Evolutionary conservation across 1,140 invertebrate genomes (phyloP).

Genomic region (Anadara kagoshimensis): DNA sequence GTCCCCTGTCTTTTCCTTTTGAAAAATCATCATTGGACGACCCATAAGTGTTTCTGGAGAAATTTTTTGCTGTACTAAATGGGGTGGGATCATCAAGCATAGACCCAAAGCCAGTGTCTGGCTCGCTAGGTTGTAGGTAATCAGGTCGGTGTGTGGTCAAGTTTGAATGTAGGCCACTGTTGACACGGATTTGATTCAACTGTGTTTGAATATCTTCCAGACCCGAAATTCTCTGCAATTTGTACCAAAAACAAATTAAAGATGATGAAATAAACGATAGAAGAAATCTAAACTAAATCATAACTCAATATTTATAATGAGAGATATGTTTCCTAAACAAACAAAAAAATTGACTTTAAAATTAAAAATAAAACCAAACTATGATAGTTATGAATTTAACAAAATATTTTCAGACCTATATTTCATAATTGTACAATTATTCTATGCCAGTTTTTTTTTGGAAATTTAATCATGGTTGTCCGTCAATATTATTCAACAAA

Average conservation of each 20-base stretch:
- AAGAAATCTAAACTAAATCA: background rate
- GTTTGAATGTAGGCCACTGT: slow-evolving; percentile 31
- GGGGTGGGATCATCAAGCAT: slow-evolving; percentile 47
- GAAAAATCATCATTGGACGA: slow-evolving; percentile 15
- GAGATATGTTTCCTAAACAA: too few species aligned
- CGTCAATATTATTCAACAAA: too few species aligned
- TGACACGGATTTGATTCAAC: slow-evolving; percentile 54
- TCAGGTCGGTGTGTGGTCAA: slow-evolving; percentile 24
- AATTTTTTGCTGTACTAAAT: background rate
- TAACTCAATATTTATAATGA: too few species aligned
- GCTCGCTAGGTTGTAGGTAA: slow-evolving; percentile 41
- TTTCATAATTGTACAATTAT: background rate
- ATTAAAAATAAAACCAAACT: too few species aligned
- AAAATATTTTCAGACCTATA: background rate
- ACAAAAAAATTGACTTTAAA: too few species aligned
- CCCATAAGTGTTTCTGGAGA: slow-evolving; percentile 2
- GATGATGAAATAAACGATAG: background rate
- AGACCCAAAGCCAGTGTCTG: slow-evolving; percentile 33
- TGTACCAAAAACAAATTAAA: background rate
- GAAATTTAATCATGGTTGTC: too few species aligned
- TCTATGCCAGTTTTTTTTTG: too few species aligned
- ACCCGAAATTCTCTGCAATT: slow-evolving; percentile 59
- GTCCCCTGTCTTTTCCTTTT: slow-evolving; percentile 3
- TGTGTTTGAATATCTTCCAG: slow-evolving; percentile 61
- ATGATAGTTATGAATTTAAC: too few species aligned